Base-by-base conservation (phyloP, 2,888 invertebrate genomes). In the Syrista parreyssii region DNA sequence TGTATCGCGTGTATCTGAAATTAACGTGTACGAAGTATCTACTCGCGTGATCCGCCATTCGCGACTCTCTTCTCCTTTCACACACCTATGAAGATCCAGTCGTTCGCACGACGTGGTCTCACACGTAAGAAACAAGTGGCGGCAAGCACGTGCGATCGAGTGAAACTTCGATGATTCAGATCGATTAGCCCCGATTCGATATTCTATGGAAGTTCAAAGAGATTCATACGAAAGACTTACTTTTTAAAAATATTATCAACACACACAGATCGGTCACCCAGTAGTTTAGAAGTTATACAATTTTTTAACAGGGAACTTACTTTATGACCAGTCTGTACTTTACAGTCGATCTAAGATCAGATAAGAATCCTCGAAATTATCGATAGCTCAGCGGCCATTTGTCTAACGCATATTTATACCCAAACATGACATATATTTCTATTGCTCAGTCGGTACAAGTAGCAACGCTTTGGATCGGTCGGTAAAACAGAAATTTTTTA, bases 161-260 rank as follows among this genome's bases (percentile, higher is more conserved):
- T 80, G 77, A 78, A 80, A 80, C 75, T 76, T 76, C 71, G 69
- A 77, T 79, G 74, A 75, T 80, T 79, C 75, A 75, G 55, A 76
- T 78, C 77, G 79, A 78, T 77, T 74, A 74, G 75, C 73, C 76
- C 40, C 55, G 71, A 68, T 68, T 30, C 55, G 55, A 55, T 55
- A 55, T 40, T 40, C 4, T 15, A 15, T 55, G 4, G 55, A 55
- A 9, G 23, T 55, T 55, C 23, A 1, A 55, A 55, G 55, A 9
- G 23, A 55, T 55, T 55, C 55, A 1, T 55, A 15, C 55, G 55
- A 55, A 55, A 23, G 55, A 9, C 55, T 23, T 55, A 23, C 15
- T 23, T 55, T 2, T 9, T 55, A 55, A 55, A 23, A 55, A 55
- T 55, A 55, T 55, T 55, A 23, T 2, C 55, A 23, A 55, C 9